Evolutionary conservation across 2,797 vertebrate species (phyloP).

Genomic region (Peromyscus eremicus): DNA sequence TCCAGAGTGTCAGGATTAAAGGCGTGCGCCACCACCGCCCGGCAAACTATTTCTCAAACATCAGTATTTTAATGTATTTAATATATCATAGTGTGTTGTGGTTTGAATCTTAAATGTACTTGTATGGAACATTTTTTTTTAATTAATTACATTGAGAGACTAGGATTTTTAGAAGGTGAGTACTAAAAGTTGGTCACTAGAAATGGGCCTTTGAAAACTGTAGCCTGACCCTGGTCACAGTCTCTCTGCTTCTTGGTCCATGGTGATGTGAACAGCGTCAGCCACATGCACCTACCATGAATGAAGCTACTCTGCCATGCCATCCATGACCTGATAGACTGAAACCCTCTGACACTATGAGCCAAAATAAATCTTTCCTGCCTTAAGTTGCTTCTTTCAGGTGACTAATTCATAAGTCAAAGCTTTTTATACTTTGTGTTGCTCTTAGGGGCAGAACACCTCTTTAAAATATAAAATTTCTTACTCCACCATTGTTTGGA

Average conservation of each 20-base stretch:
- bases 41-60: not conserved
- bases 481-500: not conserved
- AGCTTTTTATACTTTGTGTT: slow-evolving; percentile 6
- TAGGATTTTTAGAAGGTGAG: not conserved
- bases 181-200: not conserved
- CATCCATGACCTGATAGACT: not conserved
- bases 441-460: not conserved
- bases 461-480: not conserved
- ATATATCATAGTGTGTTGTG: not conserved
- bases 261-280: not conserved
- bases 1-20: too few relatives aligned
- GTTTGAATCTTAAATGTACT: not conserved
- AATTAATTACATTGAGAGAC: not conserved
- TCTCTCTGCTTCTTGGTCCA: too few relatives aligned
- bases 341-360: not conserved
- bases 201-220: not conserved
- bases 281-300: not conserved
- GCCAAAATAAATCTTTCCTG: not conserved
- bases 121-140: not conserved
- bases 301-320: not conserved
- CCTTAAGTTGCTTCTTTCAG: not conserved
- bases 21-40: too few relatives aligned
- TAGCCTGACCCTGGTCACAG: not conserved
- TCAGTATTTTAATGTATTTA: not conserved
- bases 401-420: not conserved